Conservation (phyloP, 2,888 invertebrate species). For the Clivina fossor region DNA sequence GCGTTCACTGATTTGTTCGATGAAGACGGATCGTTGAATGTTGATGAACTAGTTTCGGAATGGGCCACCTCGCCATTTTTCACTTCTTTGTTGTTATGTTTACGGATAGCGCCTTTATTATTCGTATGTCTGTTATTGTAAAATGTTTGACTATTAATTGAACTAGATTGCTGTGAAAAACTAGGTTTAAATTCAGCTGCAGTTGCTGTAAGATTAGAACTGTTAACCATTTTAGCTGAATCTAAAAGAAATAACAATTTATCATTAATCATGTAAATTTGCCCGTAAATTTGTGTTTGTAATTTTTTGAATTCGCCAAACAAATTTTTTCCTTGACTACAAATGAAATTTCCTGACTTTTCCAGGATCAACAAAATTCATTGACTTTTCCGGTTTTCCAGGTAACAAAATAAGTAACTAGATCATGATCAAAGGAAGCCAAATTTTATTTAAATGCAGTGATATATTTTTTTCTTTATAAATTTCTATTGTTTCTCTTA, state of each 20-base stretch:
- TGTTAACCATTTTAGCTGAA: constrained; percentile 35
- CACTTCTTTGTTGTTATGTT: constrained; percentile 27
- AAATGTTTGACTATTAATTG: constrained; percentile 27
- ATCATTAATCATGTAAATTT: too few species aligned
- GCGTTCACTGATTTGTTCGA: constrained; percentile 31
- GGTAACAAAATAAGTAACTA: too few species aligned
- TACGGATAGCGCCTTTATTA: constrained; percentile 32
- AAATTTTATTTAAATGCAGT: too few species aligned
- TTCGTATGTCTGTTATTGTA: constrained; percentile 17
- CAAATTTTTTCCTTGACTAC: too few species aligned
- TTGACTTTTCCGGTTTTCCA: too few species aligned
- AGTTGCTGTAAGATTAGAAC: constrained; percentile 60
- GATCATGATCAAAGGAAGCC: too few species aligned
- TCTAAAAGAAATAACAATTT: constrained; percentile 6
- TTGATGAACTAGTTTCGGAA: constrained; percentile 4
- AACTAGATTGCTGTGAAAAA: constrained; percentile 47
- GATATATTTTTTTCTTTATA: too few species aligned
- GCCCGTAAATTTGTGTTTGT: too few species aligned
- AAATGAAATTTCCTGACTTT: too few species aligned
- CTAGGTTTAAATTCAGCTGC: constrained; percentile 63
- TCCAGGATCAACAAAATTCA: too few species aligned
- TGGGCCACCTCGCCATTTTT: constrained; percentile 5
- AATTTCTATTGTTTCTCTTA: too few species aligned
- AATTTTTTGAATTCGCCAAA: too few species aligned
- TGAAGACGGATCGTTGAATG: constrained; percentile 4